These are phyloP conservation scores for Alloplasta piceator DNA, from an alignment of 2,888 invertebrate species.

Conservation along the genomic window DNA sequence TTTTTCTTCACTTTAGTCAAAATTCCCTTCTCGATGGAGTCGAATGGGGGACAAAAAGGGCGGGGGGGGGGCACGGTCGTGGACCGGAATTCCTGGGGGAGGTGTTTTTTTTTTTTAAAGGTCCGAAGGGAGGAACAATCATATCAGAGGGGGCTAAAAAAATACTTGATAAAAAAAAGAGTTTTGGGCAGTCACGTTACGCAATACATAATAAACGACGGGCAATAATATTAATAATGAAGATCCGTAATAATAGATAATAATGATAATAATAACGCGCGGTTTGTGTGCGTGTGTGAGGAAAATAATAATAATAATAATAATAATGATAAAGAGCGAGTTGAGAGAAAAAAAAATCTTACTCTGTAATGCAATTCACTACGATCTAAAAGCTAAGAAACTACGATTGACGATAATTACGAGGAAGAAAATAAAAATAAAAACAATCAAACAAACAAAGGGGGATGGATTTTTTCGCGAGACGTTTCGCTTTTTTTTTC, in stretches of 20 bases:
- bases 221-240: conserved; percentile 62
- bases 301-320: conserved; percentile 66
- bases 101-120: too few relatives aligned
- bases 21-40: conserved; percentile 37
- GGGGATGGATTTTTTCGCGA: conserved; percentile 10
- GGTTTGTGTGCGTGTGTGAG: conserved; percentile 30
- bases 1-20: conserved; percentile 59
- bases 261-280: conserved; percentile 56
- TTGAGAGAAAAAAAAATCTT: conserved; percentile 69
- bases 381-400: conserved; percentile 68
- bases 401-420: conserved; percentile 61
- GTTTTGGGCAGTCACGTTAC: conserved; percentile 51
- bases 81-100: not conserved
- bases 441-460: conserved; percentile 59
- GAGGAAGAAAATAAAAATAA: conserved; percentile 53
- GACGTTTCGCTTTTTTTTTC: not conserved
- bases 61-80: too few relatives aligned
- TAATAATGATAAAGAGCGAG: conserved; percentile 69
- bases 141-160: conserved; percentile 27
- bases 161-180: conserved; percentile 52
- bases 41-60: conserved; percentile 28
- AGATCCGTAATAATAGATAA: conserved; percentile 58
- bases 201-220: conserved; percentile 40
- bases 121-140: too few relatives aligned
- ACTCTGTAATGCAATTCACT: conserved; percentile 70